Percentiles rank a stretch among this genome's conserved stretches.
These are phyloP conservation scores for Stramonita haemastoma DNA, from an alignment of 2,888 invertebrate genomes.

Conservation along the genomic window DNA sequence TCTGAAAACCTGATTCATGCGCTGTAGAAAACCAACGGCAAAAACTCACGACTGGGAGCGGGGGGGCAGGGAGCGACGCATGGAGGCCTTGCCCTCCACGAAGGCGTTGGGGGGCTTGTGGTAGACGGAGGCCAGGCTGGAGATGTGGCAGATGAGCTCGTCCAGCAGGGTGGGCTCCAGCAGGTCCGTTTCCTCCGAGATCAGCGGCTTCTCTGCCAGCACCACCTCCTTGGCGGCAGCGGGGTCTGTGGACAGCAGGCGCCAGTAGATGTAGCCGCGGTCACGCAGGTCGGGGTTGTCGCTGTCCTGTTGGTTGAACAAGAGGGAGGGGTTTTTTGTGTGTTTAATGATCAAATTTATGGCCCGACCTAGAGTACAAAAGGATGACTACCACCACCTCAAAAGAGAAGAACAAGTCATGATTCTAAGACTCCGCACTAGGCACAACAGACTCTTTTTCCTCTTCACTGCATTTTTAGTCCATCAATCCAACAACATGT, in stretches of 20 bases:
- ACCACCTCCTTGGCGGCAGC: conserved; percentile 99
- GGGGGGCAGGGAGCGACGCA: conserved; percentile 70
- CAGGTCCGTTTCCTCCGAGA: conserved; percentile 98
- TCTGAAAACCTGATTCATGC: no score
- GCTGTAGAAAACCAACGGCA: no score
- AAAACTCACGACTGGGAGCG: conserved; percentile 68
- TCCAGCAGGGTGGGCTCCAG: conserved; percentile 97
- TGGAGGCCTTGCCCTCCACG: conserved; percentile 86
- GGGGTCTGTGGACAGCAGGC: conserved; percentile 97
- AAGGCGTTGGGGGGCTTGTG: conserved; percentile 99
- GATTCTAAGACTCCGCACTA: no score
- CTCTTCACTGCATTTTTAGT: no score
- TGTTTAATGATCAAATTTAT: background rate
- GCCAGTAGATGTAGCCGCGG: conserved; percentile 99
- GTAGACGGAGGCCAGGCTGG: conserved; percentile 97
- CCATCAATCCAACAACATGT: no score
- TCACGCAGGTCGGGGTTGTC: conserved; percentile 99
- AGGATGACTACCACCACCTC: no score
- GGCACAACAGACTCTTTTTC: background rate
- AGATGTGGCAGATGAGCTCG: conserved; percentile 99
- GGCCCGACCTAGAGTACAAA: no score
- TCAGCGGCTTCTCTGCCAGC: conserved; percentile 97
- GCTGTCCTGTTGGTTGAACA: conserved; percentile 84
- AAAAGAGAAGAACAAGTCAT: no score
- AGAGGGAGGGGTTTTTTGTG: background rate